Evolutionary conservation across 1,140 invertebrate genomes (phyloP).

Genomic region (Euwallacea fornicatus): DNA sequence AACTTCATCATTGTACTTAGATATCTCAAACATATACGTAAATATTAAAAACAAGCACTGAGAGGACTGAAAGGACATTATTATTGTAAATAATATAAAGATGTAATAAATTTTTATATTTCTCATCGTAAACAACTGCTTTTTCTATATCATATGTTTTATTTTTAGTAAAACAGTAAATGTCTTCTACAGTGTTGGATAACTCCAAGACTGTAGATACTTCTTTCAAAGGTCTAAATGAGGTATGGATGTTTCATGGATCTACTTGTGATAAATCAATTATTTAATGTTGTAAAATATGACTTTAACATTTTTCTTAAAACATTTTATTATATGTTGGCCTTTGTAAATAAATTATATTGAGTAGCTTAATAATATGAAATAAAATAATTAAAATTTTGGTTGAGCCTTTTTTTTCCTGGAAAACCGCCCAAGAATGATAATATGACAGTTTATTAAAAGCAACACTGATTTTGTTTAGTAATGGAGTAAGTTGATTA

Average conservation of each 20-base stretch:
- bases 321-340: slow-evolving; percentile 38
- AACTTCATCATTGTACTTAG: slow-evolving; percentile 3
- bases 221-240: slow-evolving; percentile 15
- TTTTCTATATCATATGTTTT: background rate
- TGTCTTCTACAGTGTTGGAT: too few relatives aligned
- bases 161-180: background rate
- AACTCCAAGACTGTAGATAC: too few relatives aligned
- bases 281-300: slow-evolving; percentile 35
- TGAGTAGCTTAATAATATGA: slow-evolving; percentile 31
- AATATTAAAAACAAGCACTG: background rate
- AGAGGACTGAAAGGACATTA: slow-evolving; percentile 3
- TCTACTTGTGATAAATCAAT: slow-evolving; percentile 37
- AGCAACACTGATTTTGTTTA: background rate
- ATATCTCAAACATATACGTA: slow-evolving; percentile 4
- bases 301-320: slow-evolving; percentile 27
- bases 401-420: background rate
- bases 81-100: slow-evolving; percentile 3
- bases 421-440: too few relatives aligned
- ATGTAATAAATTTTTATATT: slow-evolving; percentile 8
- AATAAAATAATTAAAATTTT: background rate
- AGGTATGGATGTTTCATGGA: slow-evolving; percentile 32
- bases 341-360: slow-evolving; percentile 37
- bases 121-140: background rate
- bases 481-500: background rate
- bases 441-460: too few relatives aligned